Evolutionary conservation across 1,140 invertebrate genomes (phyloP), one percentile per base, ranked within the genome.

Genomic region (Neuroterus valhalla): DNA sequence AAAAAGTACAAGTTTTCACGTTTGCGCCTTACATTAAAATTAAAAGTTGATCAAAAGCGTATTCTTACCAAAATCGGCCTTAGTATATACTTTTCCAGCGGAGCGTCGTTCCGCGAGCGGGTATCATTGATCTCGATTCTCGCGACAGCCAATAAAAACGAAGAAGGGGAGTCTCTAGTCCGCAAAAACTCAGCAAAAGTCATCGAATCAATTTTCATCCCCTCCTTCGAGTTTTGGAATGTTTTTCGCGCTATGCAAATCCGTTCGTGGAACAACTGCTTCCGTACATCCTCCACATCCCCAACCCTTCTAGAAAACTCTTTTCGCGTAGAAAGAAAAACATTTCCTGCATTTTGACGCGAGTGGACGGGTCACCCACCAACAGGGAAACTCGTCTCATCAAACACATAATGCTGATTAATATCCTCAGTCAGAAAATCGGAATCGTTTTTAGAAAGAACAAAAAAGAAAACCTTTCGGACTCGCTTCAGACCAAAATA

Each of bases 1-100:
- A 88, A 62, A 88, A 88, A 88, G 86, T 88, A 88, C 86, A 88
- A 88, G 86, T 88, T 88, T 88, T 88, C 87, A 88, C 87, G 86
- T 88, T 85, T 88, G 87, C 87, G 87, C 87, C 87, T 88, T 88
- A 88, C 85, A 87, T 88, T 88, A 88, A 88, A 88, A 87, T 85
- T 84, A 88, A 88, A 88, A 87, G 83, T 86, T 88, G 82, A 88
- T 87, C 86, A 87, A 88, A 87, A 88, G 84, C 83, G 84, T 88
- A 88, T 88, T 87, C 86, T 87, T 87, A 88, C 86, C 86, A 88
- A 87, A 88, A 88, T 88, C 86, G 86, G 87, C 86, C 87, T 88
- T 88, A 88, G 86, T 87, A 86, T 88, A 88, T 86, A 88, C 85
- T 88, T 88, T 87, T 88, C 84, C 84, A 79, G 75, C 68, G 79